Conservation (phyloP, 2,888 invertebrate species). For the Apoderus coryli region DNA sequence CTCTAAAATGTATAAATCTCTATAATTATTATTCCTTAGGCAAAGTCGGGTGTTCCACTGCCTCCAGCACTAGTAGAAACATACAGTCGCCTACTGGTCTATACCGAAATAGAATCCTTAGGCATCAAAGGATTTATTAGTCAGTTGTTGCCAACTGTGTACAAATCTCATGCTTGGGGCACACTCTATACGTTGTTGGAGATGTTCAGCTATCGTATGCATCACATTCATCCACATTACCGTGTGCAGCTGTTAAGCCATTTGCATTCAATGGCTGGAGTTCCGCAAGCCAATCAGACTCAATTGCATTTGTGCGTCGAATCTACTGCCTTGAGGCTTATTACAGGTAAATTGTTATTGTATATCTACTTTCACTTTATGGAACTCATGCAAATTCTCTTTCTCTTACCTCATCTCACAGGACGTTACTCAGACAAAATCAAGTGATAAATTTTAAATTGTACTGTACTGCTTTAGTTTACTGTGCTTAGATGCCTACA, state of each 20-base stretch:
- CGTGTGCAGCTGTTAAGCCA: slow-evolving; percentile 81
- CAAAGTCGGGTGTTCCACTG: slow-evolving; percentile 68
- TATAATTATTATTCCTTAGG: too few relatives aligned
- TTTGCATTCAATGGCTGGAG: slow-evolving; percentile 79
- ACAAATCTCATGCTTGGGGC: slow-evolving; percentile 83
- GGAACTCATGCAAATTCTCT: too few relatives aligned
- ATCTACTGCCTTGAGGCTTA: slow-evolving; percentile 31
- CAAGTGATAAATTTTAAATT: too few relatives aligned
- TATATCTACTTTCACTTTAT: too few relatives aligned
- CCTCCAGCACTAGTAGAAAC: slow-evolving; percentile 91
- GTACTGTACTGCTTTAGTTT: too few relatives aligned
- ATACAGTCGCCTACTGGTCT: slow-evolving; percentile 80
- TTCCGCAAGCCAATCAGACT: slow-evolving; percentile 88
- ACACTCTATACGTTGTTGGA: slow-evolving; percentile 89
- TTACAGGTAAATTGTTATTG: slow-evolving; percentile 30
- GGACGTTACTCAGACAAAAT: too few relatives aligned
- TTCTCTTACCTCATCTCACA: too few relatives aligned
- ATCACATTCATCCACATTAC: slow-evolving; percentile 93
- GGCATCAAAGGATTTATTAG: slow-evolving; percentile 94
- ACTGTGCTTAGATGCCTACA: too few relatives aligned
- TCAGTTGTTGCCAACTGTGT: slow-evolving; percentile 73
- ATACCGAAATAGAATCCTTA: slow-evolving; percentile 91
- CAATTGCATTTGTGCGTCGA: slow-evolving; percentile 73
- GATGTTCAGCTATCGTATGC: slow-evolving; percentile 93
- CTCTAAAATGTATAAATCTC: too few relatives aligned